Conservation (phyloP, 2,113 vertebrate genomes). For the Scopus umbretta region DNA sequence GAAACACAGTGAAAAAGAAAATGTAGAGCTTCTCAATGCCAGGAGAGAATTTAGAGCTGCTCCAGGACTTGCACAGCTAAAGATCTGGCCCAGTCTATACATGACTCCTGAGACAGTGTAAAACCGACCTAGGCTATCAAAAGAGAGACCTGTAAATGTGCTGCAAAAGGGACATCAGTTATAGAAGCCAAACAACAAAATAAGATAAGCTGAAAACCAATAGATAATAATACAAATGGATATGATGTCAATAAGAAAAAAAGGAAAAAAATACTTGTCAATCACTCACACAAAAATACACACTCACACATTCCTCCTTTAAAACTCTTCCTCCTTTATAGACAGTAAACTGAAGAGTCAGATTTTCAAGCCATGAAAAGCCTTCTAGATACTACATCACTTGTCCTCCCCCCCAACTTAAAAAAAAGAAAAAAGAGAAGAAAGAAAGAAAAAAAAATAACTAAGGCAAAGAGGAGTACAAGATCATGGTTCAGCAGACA, state of each 20-base stretch:
- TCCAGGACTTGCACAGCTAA: neutral
- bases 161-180: neutral
- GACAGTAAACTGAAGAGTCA: neutral
- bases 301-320: neutral
- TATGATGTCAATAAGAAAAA: neutral
- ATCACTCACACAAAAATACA: neutral
- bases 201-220: neutral
- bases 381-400: neutral
- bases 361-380: neutral
- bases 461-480: neutral
- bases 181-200: neutral
- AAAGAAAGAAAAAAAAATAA: neutral
- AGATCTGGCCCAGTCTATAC: neutral
- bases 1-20: neutral
- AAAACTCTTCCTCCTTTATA: neutral
- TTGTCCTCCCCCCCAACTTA: neutral
- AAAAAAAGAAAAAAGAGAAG: neutral
- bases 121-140: neutral
- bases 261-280: neutral
- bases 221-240: neutral
- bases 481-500: neutral
- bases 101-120: neutral
- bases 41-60: neutral
- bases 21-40: neutral
- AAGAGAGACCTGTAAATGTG: neutral